Conservation (phyloP, 2,113 vertebrate species). For the Ardeotis arabs region DNA sequence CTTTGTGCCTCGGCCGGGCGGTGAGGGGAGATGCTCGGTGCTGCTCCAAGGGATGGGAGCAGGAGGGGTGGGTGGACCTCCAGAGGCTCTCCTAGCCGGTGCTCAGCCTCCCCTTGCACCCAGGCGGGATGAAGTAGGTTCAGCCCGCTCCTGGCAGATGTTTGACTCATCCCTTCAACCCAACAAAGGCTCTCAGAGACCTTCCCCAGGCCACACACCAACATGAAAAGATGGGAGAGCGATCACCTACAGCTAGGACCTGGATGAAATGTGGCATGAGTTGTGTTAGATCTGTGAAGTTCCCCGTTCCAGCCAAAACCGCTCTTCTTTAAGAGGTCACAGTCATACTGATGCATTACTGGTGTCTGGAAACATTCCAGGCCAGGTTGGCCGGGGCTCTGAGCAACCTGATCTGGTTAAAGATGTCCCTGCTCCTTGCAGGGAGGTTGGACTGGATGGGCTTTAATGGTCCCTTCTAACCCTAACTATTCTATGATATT, state of each 20-base stretch:
- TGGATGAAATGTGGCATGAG: accelerated
- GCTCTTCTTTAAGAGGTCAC: neutral
- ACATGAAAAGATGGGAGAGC: neutral
- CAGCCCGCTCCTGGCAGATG: accelerated
- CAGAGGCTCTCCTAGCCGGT: accelerated
- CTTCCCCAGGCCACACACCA: neutral
- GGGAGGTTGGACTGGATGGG: no score
- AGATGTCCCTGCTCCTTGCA: no score
- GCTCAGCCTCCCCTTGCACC: neutral
- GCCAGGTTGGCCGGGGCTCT: no score
- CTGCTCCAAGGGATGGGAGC: neutral
- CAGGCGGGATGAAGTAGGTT: neutral
- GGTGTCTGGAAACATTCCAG: no score
- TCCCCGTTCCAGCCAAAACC: neutral
- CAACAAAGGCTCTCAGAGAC: accelerated
- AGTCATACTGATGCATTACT: neutral
- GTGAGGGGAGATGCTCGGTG: accelerated
- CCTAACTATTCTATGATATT: no score
- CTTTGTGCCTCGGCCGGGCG: neutral
- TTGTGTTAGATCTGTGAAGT: neutral
- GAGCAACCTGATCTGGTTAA: no score
- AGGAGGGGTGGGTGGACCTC: neutral
- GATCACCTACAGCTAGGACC: neutral
- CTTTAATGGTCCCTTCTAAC: no score
- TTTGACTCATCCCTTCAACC: neutral